Evolutionary conservation across 2,113 vertebrate genomes (phyloP).

Genomic region (Synodontis membranacea): DNA sequence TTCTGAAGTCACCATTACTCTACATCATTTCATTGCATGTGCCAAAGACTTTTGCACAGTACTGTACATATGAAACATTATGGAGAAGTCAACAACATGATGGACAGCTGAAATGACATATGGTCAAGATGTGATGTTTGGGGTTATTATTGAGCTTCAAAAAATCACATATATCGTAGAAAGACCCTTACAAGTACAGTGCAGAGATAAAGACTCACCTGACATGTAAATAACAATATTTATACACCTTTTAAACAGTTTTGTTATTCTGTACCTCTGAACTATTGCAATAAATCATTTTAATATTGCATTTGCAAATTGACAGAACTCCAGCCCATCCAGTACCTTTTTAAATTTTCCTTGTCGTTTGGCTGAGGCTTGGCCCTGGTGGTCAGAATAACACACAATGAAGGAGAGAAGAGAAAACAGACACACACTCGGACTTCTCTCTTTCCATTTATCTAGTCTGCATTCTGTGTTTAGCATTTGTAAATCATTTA

Average conservation of each 20-base stretch:
- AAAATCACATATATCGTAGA: background rate
- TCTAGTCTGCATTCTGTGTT: conserved; percentile 57
- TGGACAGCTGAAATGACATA: conserved; percentile 20
- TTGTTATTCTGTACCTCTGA: conserved; percentile 11
- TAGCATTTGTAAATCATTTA: conserved; percentile 13
- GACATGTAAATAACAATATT: background rate
- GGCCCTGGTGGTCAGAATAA: conserved; percentile 99
- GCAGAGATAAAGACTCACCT: background rate
- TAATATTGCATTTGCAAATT: conserved; percentile 58
- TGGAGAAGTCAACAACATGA: background rate
- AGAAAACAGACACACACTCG: conserved; percentile 88
- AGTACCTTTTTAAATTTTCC: conserved; percentile 99
- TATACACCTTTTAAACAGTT: conserved; percentile 8
- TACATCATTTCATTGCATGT: no score
- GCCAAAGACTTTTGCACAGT: no score
- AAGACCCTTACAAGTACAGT: background rate
- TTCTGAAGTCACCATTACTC: no score
- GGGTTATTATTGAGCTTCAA: conserved; percentile 6
- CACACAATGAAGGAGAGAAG: conserved; percentile 92
- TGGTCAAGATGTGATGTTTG: conserved; percentile 20
- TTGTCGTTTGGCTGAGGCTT: conserved; percentile 99
- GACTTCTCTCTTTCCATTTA: conserved; percentile 62
- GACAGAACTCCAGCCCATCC: conserved; percentile 79
- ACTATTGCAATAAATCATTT: background rate
- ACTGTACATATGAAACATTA: background rate